Base-by-base conservation (phyloP, 2,113 vertebrate genomes). In the Odontesthes bonariensis region DNA sequence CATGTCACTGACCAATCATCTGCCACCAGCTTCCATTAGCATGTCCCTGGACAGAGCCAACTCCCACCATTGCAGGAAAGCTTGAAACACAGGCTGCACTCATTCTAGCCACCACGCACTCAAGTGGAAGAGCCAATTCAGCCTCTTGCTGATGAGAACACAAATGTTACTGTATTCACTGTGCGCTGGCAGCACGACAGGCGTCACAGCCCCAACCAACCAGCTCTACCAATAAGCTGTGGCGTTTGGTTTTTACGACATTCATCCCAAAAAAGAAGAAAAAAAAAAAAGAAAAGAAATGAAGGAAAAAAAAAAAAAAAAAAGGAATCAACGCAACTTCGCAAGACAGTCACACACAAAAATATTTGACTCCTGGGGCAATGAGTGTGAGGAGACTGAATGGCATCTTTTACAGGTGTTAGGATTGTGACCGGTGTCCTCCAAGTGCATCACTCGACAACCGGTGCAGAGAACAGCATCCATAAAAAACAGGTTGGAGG, bases 391-490 rank as follows among this genome's bases (percentile, higher is more conserved):
- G 35, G 52, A 79, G 70, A 77, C 55, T 61, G 73, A 72, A 70
- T 23, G 49, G 75, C 71, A 57, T 66, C 69, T 79, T 56, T 13
- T 57, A 72, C 60, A 33, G 55, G 79, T 76, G 75, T 80, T 77
- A 88, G 8, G 51, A 76, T 57, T 1, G 65, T 79, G 85, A 89
- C 60, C 69, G 20, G 62, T 73, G 70, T 79, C 77, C 77, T 86
- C 65, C 63, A 68, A 88, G 92, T 92, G 90, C 66, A 88, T 81
- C 79, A 82, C 77, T 83, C 49, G 65, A 72, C 75, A 85, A 70
- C 84, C 77, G 77, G 88, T 89, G 84, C 61, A 87, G 84, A 79
- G 77, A 89, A 91, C 73, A 69, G 77, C 80, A 52, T 83, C 78
- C 27, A 4, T 69, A 17, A 20, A 35, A 71, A 78, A 92, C 69